Evolutionary conservation across 1,140 invertebrate species (phyloP), one percentile per base, ranked within the genome.

Genomic region (Diploscapter pachys): DNA sequence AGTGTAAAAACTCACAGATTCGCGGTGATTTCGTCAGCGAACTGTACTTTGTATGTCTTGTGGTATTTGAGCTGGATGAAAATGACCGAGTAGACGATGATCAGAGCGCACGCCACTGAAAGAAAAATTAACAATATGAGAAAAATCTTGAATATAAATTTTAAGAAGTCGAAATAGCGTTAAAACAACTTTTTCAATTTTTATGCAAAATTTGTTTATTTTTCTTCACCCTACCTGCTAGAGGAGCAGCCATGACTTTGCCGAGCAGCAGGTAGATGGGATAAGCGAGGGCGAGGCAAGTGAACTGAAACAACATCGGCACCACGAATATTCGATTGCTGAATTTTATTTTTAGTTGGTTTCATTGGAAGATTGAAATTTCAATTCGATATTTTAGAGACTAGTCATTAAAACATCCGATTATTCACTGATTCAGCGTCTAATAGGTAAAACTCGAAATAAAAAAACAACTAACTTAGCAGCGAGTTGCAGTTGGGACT

Each of bases 401-500:
- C 73, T 52, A 13, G 52, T 65, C 8, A 78, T 62, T 5, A 75
- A 8, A 8, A 13, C 52, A 49, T 78, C 31, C 31, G 31, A 31
- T 31, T 31, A 31, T 31, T 31, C 31, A 31, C 31, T 31, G 31
- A 78, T 9, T 66, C 57, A 52, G 57, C 57, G 50, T 52, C 51
- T 63, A 65, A 69, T 9, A 78, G 5, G 9, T 61, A 66, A 0
- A 68, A 56, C 76, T 72, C 73, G 3, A 67, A 65, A 4, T 74
- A 48, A 3, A 69, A 48, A 62, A 74, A 63, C 54, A 11, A 3
- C 4, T n/a, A 64, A 78, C 76, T 68, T 78, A n/a, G 70, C 69
- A 6, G 72, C 76, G 48, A 73, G 53, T 48, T 69, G 66, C 8
- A 78, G 31, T 75, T 78, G 65, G 51, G 71, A 5, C 53, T 75